phyloP scores from a whole-genome alignment of 2,113 vertebrate genomes.

The Phrynosoma blainvillii region DNA sequence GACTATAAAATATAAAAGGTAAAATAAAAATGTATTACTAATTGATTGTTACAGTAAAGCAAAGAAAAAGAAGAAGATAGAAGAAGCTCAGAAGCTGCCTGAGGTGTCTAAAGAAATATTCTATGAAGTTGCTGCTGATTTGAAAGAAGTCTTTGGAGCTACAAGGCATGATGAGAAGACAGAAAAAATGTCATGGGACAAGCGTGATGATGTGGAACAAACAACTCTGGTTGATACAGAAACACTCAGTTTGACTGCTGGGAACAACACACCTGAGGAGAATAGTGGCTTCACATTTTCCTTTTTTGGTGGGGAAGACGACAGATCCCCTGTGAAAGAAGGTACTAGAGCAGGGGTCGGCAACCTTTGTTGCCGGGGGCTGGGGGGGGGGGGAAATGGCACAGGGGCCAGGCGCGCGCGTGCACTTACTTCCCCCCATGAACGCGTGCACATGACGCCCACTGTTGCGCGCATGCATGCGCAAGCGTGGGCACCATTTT shows the following conservation, averaged over 20 bases:
- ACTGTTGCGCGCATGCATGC: too few species aligned
- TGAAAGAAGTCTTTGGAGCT: conserved; percentile 84
- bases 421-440: too few species aligned
- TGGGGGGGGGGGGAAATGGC: too few species aligned
- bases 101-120: conserved; percentile 89
- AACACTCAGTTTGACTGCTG: background rate
- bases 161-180: conserved; percentile 59
- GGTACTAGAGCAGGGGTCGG: conserved; percentile 57
- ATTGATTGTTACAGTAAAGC: conserved; percentile 76
- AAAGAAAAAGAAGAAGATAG: conserved; percentile 81
- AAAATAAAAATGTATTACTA: background rate
- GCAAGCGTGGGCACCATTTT: too few species aligned
- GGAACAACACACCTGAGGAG: conserved; percentile 19
- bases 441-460: too few species aligned
- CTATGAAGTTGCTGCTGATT: conserved; percentile 81
- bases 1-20: conserved; percentile 1
- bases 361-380: too few species aligned
- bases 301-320: conserved; percentile 81
- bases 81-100: conserved; percentile 84
- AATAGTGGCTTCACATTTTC: conserved; percentile 83
- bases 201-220: conserved; percentile 33
- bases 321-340: conserved; percentile 58
- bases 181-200: conserved; percentile 46
- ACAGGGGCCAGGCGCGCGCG: too few species aligned
- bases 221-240: background rate